Conservation (phyloP, 2,888 invertebrate species). For the Acanthosepion pharaonis region DNA sequence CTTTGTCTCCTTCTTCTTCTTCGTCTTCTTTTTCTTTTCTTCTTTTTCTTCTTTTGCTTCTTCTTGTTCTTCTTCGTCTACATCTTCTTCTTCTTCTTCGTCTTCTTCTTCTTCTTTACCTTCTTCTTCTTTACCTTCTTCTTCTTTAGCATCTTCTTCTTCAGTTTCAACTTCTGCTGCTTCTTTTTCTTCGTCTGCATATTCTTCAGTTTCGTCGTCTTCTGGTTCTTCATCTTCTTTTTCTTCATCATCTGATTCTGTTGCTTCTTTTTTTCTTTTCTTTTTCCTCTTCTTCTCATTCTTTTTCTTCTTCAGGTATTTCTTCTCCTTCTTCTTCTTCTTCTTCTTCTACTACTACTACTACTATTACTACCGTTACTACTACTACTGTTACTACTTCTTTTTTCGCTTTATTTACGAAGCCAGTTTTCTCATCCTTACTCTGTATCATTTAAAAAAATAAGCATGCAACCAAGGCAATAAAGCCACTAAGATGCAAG, state of each 20-base stretch:
- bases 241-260: background rate
- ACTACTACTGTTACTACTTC: too few species aligned
- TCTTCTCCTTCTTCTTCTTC: background rate
- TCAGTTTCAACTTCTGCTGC: background rate
- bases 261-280: background rate
- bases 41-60: background rate
- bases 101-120: background rate
- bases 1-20: fast-evolving
- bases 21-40: background rate
- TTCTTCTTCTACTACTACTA: background rate
- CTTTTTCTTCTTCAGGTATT: background rate
- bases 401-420: too few species aligned
- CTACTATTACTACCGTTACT: too few species aligned
- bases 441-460: too few species aligned
- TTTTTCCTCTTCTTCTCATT: fast-evolving
- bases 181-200: background rate
- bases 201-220: background rate
- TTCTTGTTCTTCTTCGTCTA: too few species aligned
- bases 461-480: too few species aligned
- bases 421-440: too few species aligned
- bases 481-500: too few species aligned
- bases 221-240: background rate
- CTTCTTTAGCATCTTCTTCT: too few species aligned
- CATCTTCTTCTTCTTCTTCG: background rate
- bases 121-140: background rate